Percentiles rank a stretch among this genome's conserved stretches.
Evolutionary conservation across 2,888 invertebrate genomes (phyloP).

Genomic region (Coronaproctus castanopsis): DNA sequence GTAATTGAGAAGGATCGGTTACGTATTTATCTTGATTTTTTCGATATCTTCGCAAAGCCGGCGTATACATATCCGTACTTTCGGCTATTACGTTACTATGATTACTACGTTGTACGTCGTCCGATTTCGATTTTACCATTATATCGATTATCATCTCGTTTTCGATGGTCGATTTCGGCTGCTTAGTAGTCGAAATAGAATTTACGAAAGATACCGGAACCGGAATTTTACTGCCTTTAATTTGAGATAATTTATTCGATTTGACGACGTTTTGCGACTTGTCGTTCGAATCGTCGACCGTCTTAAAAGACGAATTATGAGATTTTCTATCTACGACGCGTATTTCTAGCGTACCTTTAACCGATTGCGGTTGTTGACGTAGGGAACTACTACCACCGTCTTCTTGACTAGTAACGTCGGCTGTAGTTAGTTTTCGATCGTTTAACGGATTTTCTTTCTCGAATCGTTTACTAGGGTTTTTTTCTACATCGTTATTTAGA

Average conservation of each 20-base stretch:
- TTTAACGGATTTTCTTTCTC: not conserved
- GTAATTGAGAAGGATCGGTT: slow-evolving; percentile 58
- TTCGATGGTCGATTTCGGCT: too few species aligned
- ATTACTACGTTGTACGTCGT: not conserved
- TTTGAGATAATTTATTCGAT: not conserved
- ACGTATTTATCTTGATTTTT: slow-evolving; percentile 65
- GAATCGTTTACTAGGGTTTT: not conserved
- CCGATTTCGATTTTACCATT: not conserved
- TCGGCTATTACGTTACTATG: too few species aligned
- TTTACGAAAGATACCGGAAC: too few species aligned
- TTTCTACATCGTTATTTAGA: too few species aligned
- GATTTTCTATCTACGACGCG: slow-evolving; percentile 33
- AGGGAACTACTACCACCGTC: too few species aligned
- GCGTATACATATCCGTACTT: slow-evolving; percentile 28
- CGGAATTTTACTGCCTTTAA: slow-evolving; percentile 16
- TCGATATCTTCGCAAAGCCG: slow-evolving; percentile 52
- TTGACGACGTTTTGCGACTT: slow-evolving; percentile 4
- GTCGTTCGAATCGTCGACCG: slow-evolving; percentile 1
- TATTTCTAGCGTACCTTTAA: slow-evolving; percentile 64
- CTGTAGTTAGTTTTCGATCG: not conserved
- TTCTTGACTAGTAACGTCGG: not conserved
- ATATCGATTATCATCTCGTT: too few species aligned
- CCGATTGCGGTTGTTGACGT: too few species aligned
- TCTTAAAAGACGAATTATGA: not conserved
- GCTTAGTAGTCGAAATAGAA: too few species aligned